Base-by-base conservation (phyloP, 2,797 vertebrate species). In the Salmo trutta region DNA sequence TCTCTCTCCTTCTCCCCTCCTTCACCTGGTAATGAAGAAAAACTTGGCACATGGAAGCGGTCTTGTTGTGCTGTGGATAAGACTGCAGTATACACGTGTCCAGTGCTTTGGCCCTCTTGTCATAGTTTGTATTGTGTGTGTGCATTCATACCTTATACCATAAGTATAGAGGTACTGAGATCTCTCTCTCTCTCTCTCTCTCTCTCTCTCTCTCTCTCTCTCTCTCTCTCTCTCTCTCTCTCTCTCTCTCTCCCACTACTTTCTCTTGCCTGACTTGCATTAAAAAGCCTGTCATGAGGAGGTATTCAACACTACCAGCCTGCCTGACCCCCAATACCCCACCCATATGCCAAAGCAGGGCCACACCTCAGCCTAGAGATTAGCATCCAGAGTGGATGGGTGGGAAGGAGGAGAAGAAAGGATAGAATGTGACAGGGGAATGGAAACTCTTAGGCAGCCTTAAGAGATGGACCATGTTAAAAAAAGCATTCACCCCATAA, bases 251-350 rank as follows among this genome's bases (percentile, higher is more conserved):
- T 33, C 67, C 17, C 27, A 70, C 41, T 74, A 54, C 66, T 24
- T 21, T 67, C 21, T 36, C 47, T n/a, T 47, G 5, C n/a, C 41
- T 68, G 71, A 53, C 65, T 69, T 19, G 36, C 33, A 78, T 77
- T 53, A 83, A 53, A 73, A 53, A 54, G 6, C 41, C 8, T 10
- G 10, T 47, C 41, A 47, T 3, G 41, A 47, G 12, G 41, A 47
- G 41, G 41, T 47, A 47, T 47, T 14, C 41, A 47, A 47, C 41
- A 14, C 41, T 47, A 10, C 41, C 41, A 47, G 41, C 41, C 10
- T 47, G 10, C 41, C 41, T 47, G 41, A 47, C 41, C 41, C 41
- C 41, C 12, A 47, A 10, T 10, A 47, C 41, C 41, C 41, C 41
- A 10, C 41, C 41, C 41, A 47, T 47, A 47, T 47, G 41, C 3